Base-by-base conservation (phyloP, 2,888 invertebrate genomes). In the Lochmaea crataegi region DNA sequence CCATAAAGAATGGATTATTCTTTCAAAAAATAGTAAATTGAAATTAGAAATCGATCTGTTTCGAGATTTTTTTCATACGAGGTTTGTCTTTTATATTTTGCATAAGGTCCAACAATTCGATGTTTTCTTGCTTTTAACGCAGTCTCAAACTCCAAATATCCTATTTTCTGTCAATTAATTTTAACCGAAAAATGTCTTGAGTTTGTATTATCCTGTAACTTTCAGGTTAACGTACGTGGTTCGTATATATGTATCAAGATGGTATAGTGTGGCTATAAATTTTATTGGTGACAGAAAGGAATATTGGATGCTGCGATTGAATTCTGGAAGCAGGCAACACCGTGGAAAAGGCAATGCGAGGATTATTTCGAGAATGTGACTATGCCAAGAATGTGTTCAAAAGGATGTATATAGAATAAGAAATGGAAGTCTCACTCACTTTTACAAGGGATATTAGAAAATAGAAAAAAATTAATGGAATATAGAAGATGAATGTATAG, bases 231-330 rank as follows among this genome's bases (percentile, higher is more conserved):
- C 56, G 60, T 68, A 68, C 60, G 61, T 68, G 61, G 64, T 64
- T n/a, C 45, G 42, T 64, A 53, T 56, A 42, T 64, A 70, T 64
- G 70, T 70, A 70, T 70, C 69, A 69, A 64, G 16, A 63, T 63
- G 42, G 41, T 63, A 63, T 63, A 63, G 41, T 42, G 42, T 63
- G 12, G 70, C 70, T 48, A 64, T 70, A 70, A 70, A 70, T 64
- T 70, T 70, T 65, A 70, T 65, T 70, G 64, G 70, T 70, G 70
- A 51, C 70, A 70, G 70, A 57, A 64, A 64, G 65, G 70, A 70
- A 70, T 70, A 70, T 70, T 70, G 70, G 70, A 70, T 70, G 70
- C 45, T 65, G 53, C 70, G 70, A 70, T 70, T 70, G 70, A 70
- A 70, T 70, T 42, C 64, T 64, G 45, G 57, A 61, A 70, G 70